These are phyloP conservation scores for Caranx ignobilis DNA, from an alignment of 2,113 vertebrate genomes.

Conservation along the genomic window DNA sequence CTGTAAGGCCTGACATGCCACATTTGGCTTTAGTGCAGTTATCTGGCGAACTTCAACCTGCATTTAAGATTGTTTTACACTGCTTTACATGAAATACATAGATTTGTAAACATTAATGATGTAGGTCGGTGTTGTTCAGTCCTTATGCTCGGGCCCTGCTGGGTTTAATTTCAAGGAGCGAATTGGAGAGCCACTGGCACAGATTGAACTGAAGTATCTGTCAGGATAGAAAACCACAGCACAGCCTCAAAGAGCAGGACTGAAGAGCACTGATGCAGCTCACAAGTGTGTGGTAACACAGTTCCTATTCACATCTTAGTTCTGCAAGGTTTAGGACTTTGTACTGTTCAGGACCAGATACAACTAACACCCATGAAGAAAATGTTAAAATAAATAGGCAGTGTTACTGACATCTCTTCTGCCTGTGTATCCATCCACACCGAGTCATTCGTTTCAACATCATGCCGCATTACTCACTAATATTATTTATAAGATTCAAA, in stretches of 20 bases:
- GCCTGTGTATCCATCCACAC: conserved; percentile 15
- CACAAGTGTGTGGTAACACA: conserved; percentile 36
- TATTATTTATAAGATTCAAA: not conserved
- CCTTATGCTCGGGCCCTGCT: conserved; percentile 20
- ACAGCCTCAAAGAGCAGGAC: conserved; percentile 25
- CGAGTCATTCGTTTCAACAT: not conserved
- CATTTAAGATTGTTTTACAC: conserved; percentile 48
- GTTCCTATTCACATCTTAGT: conserved; percentile 22
- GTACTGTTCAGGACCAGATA: not conserved
- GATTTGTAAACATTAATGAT: conserved; percentile 66
- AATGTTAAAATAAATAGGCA: conserved; percentile 17
- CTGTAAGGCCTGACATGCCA: conserved; percentile 53
- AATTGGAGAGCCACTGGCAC: not conserved
- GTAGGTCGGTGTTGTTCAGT: conserved; percentile 33
- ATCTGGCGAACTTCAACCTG: conserved; percentile 44
- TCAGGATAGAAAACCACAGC: conserved; percentile 11
- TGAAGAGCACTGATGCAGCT: conserved; percentile 32
- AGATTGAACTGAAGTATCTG: not conserved
- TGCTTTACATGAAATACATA: conserved; percentile 44
- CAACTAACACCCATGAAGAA: not conserved
- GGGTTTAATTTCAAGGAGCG: not conserved
- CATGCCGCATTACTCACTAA: not conserved
- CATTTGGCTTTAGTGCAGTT: conserved; percentile 62
- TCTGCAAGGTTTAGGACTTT: conserved; percentile 1
- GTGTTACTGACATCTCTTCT: conserved; percentile 13